These are phyloP conservation scores for Drosophila persimilis DNA, from an alignment of 1,140 invertebrate species.

Conservation along the genomic window DNA sequence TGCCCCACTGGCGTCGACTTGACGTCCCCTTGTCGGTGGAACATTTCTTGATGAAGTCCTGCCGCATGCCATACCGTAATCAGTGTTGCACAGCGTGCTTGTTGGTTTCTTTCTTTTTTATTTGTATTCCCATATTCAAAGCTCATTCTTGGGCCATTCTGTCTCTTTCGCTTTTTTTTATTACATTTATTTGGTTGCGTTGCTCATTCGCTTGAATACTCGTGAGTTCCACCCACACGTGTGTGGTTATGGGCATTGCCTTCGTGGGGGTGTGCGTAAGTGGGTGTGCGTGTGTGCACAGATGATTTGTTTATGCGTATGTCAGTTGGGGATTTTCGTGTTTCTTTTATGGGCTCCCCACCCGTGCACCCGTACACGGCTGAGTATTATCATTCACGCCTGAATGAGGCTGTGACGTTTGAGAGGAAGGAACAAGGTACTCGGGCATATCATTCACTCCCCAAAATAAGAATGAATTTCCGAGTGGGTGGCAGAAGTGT, in stretches of 20 bases:
- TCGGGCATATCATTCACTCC: too few relatives aligned
- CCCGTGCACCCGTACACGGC: constrained; percentile 4
- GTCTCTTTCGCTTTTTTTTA: constrained; percentile 48
- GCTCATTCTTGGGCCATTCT: constrained; percentile 1
- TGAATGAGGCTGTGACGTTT: too few relatives aligned
- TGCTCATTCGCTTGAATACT: constrained; percentile 34
- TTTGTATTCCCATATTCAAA: constrained; percentile 4
- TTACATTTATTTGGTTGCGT: constrained; percentile 58
- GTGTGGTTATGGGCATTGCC: constrained; percentile 18
- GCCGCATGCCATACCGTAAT: constrained; percentile 58
- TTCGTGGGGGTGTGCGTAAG: constrained; percentile 12
- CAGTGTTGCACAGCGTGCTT: constrained; percentile 66
- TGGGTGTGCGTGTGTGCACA: constrained; percentile 10
- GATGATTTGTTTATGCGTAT: constrained; percentile 44
- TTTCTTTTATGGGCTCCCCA: constrained; percentile 20
- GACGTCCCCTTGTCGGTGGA: constrained; percentile 13
- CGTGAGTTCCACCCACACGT: constrained; percentile 15
- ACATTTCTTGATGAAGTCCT: constrained; percentile 56
- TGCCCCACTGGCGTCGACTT: constrained; percentile 32
- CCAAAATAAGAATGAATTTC: too few relatives aligned
- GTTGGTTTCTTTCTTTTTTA: constrained; percentile 46
- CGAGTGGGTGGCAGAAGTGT: too few relatives aligned
- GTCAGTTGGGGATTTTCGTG: constrained; percentile 43
- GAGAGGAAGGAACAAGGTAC: too few relatives aligned
- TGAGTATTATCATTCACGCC: constrained; percentile 54